Evolutionary conservation across 2,888 invertebrate genomes (phyloP).

Genomic region (Diarsia brunnea): DNA sequence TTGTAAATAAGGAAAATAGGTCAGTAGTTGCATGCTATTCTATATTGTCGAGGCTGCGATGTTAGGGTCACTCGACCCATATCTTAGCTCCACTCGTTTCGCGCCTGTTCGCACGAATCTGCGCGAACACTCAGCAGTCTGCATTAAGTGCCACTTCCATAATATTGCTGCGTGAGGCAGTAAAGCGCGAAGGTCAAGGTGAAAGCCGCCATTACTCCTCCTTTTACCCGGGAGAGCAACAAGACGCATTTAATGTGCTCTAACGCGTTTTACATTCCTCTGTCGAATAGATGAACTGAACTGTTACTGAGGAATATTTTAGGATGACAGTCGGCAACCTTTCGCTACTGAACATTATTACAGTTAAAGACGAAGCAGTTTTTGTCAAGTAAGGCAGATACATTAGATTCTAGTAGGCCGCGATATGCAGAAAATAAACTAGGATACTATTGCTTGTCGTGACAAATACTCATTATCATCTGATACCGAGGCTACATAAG

Average conservation of each 20-base stretch:
- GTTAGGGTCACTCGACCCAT: conserved; percentile 9
- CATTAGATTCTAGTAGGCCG: neutral
- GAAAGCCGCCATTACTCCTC: conserved; percentile 22
- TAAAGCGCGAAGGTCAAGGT: conserved; percentile 44
- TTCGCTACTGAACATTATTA: neutral
- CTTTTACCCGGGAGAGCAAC: conserved; percentile 32
- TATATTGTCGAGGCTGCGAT: conserved; percentile 1
- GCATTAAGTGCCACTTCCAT: conserved; percentile 30
- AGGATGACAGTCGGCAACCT: neutral
- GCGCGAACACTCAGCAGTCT: conserved; percentile 14
- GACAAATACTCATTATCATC: neutral
- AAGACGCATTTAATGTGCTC: conserved; percentile 26
- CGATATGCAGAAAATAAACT: neutral
- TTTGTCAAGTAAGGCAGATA: neutral
- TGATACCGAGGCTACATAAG: neutral
- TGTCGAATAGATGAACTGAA: conserved; percentile 5
- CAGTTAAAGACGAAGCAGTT: neutral
- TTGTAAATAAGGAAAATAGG: neutral
- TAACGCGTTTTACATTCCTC: conserved; percentile 17
- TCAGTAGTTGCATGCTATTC: neutral
- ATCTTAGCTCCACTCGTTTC: neutral
- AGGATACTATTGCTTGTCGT: neutral
- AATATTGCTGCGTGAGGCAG: conserved; percentile 22
- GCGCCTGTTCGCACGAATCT: conserved; percentile 5
- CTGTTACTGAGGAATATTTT: neutral